Percentiles rank a stretch among this genome's conserved stretches.
phyloP scores from a whole-genome alignment of 2,797 vertebrate species.

The Varecia variegata region DNA sequence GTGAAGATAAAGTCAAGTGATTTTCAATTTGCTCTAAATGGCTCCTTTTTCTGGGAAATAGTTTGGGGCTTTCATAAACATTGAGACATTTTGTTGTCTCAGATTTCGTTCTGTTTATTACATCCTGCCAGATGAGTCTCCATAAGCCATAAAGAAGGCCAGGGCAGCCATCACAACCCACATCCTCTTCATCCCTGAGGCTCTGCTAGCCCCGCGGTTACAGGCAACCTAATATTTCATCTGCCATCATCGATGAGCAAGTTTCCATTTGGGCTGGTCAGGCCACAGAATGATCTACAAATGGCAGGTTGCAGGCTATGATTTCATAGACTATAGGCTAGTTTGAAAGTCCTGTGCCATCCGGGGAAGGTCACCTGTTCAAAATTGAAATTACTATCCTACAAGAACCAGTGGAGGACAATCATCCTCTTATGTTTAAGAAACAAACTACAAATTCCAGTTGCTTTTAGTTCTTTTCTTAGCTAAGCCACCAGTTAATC shows the following conservation, averaged over 20 bases:
- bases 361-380: constrained; percentile 70
- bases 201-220: constrained; percentile 47
- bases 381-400: constrained; percentile 70
- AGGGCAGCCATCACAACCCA: constrained; percentile 44
- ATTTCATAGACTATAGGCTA: constrained; percentile 70
- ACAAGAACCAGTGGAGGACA: constrained; percentile 17
- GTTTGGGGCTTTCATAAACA: constrained; percentile 71
- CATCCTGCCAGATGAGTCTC: constrained; percentile 73
- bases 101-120: constrained; percentile 74
- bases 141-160: constrained; percentile 67
- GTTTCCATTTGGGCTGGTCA: constrained; percentile 75
- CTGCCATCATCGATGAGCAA: constrained; percentile 66
- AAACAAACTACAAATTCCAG: not conserved
- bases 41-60: constrained; percentile 71
- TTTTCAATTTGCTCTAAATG: constrained; percentile 77
- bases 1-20: constrained; percentile 70
- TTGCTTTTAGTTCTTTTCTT: constrained; percentile 26
- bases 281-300: constrained; percentile 75
- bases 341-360: constrained; percentile 46
- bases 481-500: not conserved
- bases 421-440: not conserved
- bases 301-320: constrained; percentile 73
- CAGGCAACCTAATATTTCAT: constrained; percentile 71
- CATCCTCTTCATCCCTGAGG: constrained; percentile 63
- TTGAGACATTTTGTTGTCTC: constrained; percentile 77